A percentile compares a stretch with the other conserved stretches of the same genome.
Evolutionary conservation across 1,140 invertebrate species (phyloP).

Genomic region (Neotoxoptera formosana): DNA sequence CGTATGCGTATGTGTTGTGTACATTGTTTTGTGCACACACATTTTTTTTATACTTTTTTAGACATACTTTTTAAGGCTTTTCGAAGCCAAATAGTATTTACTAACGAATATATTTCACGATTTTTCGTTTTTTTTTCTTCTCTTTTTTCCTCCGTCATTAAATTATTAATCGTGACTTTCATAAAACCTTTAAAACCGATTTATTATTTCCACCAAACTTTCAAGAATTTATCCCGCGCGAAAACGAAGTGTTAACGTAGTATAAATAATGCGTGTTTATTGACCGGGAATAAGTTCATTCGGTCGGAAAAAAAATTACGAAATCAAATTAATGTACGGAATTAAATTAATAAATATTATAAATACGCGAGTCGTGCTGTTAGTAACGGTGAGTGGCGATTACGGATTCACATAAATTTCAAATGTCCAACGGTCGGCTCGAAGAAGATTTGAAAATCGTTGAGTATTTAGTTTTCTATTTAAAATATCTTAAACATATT

Average conservation of each 20-base stretch:
- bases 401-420: neutral
- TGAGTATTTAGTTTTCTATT: neutral
- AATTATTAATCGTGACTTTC: conserved; percentile 26
- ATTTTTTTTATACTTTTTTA: too few relatives aligned
- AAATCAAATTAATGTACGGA: conserved; percentile 19
- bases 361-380: neutral
- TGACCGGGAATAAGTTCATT: conserved; percentile 26
- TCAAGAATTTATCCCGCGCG: neutral
- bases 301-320: neutral
- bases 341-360: conserved; percentile 21
- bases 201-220: conserved; percentile 28
- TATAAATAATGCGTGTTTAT: conserved; percentile 40
- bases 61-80: too few relatives aligned
- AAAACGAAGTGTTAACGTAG: conserved; percentile 37
- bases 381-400: neutral
- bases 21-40: too few relatives aligned
- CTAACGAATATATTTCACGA: neutral
- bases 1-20: too few relatives aligned
- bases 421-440: neutral
- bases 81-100: neutral
- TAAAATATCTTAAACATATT: neutral
- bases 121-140: neutral
- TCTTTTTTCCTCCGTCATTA: neutral
- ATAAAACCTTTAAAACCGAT: conserved; percentile 34
- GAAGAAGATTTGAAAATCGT: neutral